Conservation (phyloP, 92 coral and sea anemone genomes). For the Palythoa caribaeorum region DNA sequence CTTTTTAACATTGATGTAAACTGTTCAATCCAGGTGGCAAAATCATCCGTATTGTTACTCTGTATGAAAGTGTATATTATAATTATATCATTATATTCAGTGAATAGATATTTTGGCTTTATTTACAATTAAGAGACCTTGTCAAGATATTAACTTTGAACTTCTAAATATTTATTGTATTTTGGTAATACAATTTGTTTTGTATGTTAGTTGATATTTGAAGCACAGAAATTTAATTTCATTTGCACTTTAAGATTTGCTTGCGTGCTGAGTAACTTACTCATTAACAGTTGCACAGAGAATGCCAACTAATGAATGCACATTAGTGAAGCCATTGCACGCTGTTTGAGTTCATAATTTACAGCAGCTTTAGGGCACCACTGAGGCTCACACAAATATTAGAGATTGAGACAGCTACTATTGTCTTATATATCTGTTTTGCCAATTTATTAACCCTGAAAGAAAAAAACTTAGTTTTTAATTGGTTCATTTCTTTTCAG, state of each 20-base stretch:
- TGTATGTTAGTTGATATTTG: not conserved
- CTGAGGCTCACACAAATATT: not conserved
- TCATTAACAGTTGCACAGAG: conserved; percentile 25
- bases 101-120: too few relatives aligned
- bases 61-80: too few relatives aligned
- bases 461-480: too few relatives aligned
- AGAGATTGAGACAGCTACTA: not conserved
- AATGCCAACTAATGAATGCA: conserved; percentile 26
- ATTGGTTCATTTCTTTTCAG: too few relatives aligned
- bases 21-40: too few relatives aligned
- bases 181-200: not conserved
- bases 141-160: not conserved
- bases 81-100: too few relatives aligned
- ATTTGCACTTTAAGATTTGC: conserved; percentile 12
- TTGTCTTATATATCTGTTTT: not conserved
- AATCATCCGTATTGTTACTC: too few relatives aligned
- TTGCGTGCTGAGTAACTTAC: conserved; percentile 29
- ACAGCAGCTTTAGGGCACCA: not conserved
- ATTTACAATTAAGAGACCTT: too few relatives aligned
- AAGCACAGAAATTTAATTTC: not conserved
- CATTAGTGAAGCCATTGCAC: conserved; percentile 3
- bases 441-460: not conserved
- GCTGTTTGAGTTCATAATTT: not conserved
- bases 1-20: too few relatives aligned
- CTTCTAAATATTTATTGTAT: not conserved